Evolutionary conservation across 2,888 invertebrate species (phyloP), one percentile per base, ranked within the genome.

Genomic region (Cryptus armator): DNA sequence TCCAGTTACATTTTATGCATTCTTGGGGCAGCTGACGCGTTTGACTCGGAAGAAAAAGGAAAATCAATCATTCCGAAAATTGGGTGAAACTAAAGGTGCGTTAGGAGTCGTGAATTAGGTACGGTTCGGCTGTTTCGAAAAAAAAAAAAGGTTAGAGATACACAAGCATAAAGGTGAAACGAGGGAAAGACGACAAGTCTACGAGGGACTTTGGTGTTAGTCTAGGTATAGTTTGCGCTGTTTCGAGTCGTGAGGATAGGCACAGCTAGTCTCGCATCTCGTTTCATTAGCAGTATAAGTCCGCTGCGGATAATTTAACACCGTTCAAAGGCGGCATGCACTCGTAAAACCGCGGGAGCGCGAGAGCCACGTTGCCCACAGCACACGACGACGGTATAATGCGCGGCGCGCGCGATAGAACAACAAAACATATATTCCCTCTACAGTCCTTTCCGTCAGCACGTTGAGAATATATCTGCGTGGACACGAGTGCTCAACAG

Each of bases 281-380:
- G 68, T 86, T 86, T 85, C 86, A 86, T 86, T 86, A 85, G 86
- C 85, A 85, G 80, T 85, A 85, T 86, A 86, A 81, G 86, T 86
- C 85, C 62, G 74, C 77, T 68, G 80, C 56, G 78, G 77, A 86
- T 83, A 83, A 86, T 86, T 86, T 85, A 85, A 83, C 83, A 72
- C 67, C 83, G 70, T 77, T 85, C 77, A 83, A 81, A 86, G 74
- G 74, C 70, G 76, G 81, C 74, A 75, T 85, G 81, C 76, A 78
- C 70, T 79, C 74, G 77, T 85, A 85, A 85, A 86, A 83, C 56
- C 78, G 53, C 74, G 78, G 12, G 76, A 77, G 81, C 16, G 70
- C 66, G 46, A 16, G 19, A 53, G 70, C 46, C 9, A 12, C 56
- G 56, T 24, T 19, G 56, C 56, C 16, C 7, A 59, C 24, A 62